Evolutionary conservation across 2,797 vertebrate genomes (phyloP), one percentile per base, ranked within the genome.

Genomic region (Gymnoscopelus microlampas): DNA sequence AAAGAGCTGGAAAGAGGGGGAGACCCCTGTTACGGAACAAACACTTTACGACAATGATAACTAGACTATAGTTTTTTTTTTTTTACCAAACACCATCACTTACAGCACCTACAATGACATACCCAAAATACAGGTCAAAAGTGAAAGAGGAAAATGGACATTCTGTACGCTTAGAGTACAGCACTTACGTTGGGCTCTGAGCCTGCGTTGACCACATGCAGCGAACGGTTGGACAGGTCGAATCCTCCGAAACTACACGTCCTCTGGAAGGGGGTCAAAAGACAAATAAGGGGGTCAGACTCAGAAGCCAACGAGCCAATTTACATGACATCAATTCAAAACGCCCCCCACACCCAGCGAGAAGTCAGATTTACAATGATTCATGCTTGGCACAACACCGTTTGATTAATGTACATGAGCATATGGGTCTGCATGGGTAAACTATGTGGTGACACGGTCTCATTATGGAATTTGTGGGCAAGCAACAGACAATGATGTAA

Each of bases 201-300:
- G 75, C 87, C 87, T 0, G 86, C 78, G 76, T 93, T 96, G 93
- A 97, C 94, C 83, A 96, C 92, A 76, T 98, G 96, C 80, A 99
- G 93, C 1, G 96, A 95, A 9, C 98, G 95, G 88, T 98, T 99
- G 58, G 96, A 95, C 92, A 99, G 87, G 93, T 99, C 97, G 67
- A 99, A 99, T 66, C 98, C 98, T 85, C 98, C 98, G 51, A 99
- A 99, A 87, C 98, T 99, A 89, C 97, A 98, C 4, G 97, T 99
- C 91, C 97, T 97, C 97, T 99, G 94, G 23, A 84, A 76, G 85
- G n/a, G 60, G 67, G 75, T 13, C 70, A 85, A 82, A 79, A 83
- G 60, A 86, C 77, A 88, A 77, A 86, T 32, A 82, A 64, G 29
- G 80, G 62, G 84, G 86, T 82, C 74, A 78, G 69, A 58, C 49